Evolutionary conservation across 2,113 vertebrate genomes (phyloP), one percentile per base, ranked within the genome.

Genomic region (Solea solea): DNA sequence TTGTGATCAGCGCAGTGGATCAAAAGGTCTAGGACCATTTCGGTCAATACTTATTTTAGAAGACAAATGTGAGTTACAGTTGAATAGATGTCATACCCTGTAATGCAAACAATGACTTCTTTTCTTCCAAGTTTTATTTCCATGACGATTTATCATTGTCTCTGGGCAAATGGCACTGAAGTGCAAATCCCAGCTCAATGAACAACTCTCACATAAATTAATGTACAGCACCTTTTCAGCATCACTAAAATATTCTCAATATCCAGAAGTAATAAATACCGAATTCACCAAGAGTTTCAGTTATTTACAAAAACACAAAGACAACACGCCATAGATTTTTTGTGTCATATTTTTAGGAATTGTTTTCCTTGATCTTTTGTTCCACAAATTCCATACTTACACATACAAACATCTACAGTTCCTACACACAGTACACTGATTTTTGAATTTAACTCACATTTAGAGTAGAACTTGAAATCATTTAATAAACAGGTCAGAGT

Each of bases 331-430:
- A 83, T 88, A 92, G 86, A 89, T 86, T 81, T 84, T 86, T 78
- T 69, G 1, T 48, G 45, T 48, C 45, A 48, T 46, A 46, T 80
- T 86, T 85, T 86, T 83, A 45, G 79, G 71, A 83, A 66, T 66
- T 81, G 27, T 87, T 91, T 90, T 83, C 90, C 83, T 87, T 87
- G 73, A 86, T 76, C 61, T 83, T 90, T 91, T 87, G 90, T 90
- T 89, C 83, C 93, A 94, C 91, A 93, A 92, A 89, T 91, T 90
- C 87, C 90, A 90, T 85, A 92, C 89, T 88, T 91, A 92, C 91
- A 95, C 88, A 7, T 95, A 97, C 95, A 96, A 96, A 97, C 95
- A 95, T 93, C 94, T 95, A 95, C 79, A 87, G 91, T 93, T 95
- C 95, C 94, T 96, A 96, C 94, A 93, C 94, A 96, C 92, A 7